These are phyloP conservation scores for Parapsyche elsis DNA, from an alignment of 1,140 invertebrate genomes.

Conservation along the genomic window DNA sequence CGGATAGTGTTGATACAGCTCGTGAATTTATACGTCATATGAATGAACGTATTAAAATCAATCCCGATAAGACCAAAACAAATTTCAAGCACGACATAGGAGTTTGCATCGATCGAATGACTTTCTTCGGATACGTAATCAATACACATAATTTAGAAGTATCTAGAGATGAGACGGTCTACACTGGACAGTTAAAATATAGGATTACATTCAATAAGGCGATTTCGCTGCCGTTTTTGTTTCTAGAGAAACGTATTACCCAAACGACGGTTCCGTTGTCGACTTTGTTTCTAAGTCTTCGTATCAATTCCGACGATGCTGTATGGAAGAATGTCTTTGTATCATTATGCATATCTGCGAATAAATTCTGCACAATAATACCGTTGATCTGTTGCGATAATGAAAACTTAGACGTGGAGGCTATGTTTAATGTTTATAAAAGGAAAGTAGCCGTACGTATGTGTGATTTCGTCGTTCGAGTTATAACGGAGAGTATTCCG, in stretches of 20 bases:
- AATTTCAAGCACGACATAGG: constrained; percentile 61
- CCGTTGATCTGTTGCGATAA: constrained; percentile 59
- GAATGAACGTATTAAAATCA: constrained; percentile 63
- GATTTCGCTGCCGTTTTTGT: constrained; percentile 59
- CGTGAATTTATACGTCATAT: constrained; percentile 60
- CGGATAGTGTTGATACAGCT: constrained; percentile 62
- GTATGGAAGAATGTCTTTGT: constrained; percentile 64
- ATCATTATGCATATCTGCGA: constrained; percentile 64
- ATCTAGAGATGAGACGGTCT: constrained; percentile 61
- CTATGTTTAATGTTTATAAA: constrained; percentile 62
- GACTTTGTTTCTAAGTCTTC: constrained; percentile 62
- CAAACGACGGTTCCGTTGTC: constrained; percentile 63
- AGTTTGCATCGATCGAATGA: constrained; percentile 59
- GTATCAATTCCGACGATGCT: constrained; percentile 60
- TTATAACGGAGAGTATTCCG: constrained; percentile 59
- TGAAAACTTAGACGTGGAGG: constrained; percentile 57
- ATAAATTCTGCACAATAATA: constrained; percentile 67
- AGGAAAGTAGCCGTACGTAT: constrained; percentile 63
- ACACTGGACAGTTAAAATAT: constrained; percentile 63
- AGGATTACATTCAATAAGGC: constrained; percentile 63
- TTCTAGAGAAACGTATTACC: constrained; percentile 63
- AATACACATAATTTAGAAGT: constrained; percentile 62
- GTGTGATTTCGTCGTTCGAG: constrained; percentile 61
- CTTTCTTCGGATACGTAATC: constrained; percentile 63
- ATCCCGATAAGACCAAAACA: constrained; percentile 62